Evolutionary conservation across 2,797 vertebrate species (phyloP), one percentile per base, ranked within the genome.

Genomic region (Myripristis jacobus): DNA sequence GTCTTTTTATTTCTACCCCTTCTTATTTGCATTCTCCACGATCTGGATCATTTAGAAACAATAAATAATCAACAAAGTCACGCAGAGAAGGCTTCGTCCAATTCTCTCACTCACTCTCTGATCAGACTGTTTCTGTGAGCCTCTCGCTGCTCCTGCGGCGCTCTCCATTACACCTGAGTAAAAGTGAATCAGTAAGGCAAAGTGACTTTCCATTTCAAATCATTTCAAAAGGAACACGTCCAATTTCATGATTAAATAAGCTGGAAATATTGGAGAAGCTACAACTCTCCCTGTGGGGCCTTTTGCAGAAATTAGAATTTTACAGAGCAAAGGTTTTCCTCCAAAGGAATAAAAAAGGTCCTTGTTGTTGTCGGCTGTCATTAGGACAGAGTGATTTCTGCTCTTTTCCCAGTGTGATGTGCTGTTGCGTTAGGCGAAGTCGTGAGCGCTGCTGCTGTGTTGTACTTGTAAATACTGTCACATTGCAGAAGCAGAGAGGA

Each of bases 401-500:
- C 29, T 75, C 24, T 70, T 68, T 74, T 59, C 47, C 47, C 29
- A 27, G 34, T 50, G 61, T 54, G 70, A 67, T 66, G 31, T 21
- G 31, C 31, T 18, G 50, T 62, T 46, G 12, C 43, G 79, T 73
- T 36, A 2, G 66, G 67, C 81, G 73, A 77, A 84, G 71, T 81
- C 50, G 31, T 18, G 41, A 77, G 82, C 56, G 51, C 41, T 11
- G 71, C 31, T 47, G 48, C 21, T 48, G 4, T 70, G 73, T 75
- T 72, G 0, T 29, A 74, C 72, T 68, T 84, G 73, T 76, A 82
- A 83, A 88, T 25, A 66, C 81, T 65, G 86, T 77, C 81, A 83
- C 64, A 6, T 29, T 64, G 63, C 81, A 66, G 51, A 13, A 68
- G 61, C n/a, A 46, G 62, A 63, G 44, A 70, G 51, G 71, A 84